Conservation (phyloP, 2,797 vertebrate genomes). For the Tangara arthus region DNA sequence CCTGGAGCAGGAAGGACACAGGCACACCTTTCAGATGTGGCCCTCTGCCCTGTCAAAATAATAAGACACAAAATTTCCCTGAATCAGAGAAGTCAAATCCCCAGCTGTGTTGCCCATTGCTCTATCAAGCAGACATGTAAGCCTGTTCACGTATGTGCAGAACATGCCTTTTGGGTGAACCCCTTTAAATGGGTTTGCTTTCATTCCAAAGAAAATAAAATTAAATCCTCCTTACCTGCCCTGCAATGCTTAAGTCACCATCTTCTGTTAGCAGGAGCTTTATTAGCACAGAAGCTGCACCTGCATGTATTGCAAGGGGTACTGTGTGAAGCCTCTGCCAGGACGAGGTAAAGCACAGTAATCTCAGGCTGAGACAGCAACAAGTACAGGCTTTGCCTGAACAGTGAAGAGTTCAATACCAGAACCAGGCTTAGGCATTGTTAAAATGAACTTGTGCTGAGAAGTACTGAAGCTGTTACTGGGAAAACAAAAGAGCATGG, state of each 20-base stretch:
- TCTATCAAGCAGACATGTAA: background rate
- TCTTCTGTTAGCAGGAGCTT: background rate
- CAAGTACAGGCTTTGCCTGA: background rate
- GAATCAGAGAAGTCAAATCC: background rate
- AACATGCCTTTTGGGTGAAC: background rate
- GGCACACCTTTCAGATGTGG: background rate
- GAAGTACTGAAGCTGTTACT: background rate
- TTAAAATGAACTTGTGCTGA: background rate
- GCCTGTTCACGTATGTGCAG: background rate
- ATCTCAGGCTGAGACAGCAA: background rate
- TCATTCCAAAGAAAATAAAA: background rate
- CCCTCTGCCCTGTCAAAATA: background rate
- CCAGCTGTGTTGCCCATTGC: background rate
- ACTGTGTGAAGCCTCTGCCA: background rate
- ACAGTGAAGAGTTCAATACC: background rate
- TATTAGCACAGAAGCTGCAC: background rate
- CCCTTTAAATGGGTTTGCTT: background rate
- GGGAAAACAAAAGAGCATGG: background rate
- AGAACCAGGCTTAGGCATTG: background rate
- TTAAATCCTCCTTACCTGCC: background rate
- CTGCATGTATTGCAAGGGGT: background rate
- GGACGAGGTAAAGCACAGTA: background rate
- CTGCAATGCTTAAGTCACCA: background rate
- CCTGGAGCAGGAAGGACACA: background rate
- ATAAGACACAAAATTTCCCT: rapidly evolving